Evolutionary conservation across 2,888 invertebrate species (phyloP), one percentile per base, ranked within the genome.

Genomic region (Craniophora ligustri): DNA sequence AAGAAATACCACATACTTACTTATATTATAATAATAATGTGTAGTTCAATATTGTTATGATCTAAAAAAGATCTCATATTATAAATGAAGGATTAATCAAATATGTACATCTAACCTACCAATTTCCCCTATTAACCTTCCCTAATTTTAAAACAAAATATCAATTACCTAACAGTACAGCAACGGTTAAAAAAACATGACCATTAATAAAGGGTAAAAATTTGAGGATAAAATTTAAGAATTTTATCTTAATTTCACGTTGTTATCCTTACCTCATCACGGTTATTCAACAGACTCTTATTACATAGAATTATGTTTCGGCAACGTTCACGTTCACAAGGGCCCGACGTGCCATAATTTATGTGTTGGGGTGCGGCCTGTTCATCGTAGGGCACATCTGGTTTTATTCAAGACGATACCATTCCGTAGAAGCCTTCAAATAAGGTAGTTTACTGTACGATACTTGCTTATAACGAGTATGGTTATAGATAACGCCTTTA

Each of bases 291-390:
- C 72, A 79, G 76, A 65, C 75, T 78, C 76, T 76, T 80, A 78
- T 80, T 76, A 72, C 63, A 58, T 73, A 63, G 71, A 82, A 80
- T 78, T 81, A 84, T 78, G 82, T 83, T 81, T 79, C 69, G 57
- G 61, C 59, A 78, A 76, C 75, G 70, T 82, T 82, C 77, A 78
- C 77, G 75, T 65, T 73, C 84, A 84, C 82, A 79, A 84, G 87
- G 87, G 85, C 76, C 74, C 77, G 83, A 83, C 84, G 80, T 70
- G 78, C 76, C 73, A 81, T 88, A 89, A 89, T 87, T 89, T 88
- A 87, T 83, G 79, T 82, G 79, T 59, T 77, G 71, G 79, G 74
- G 70, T 62, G 75, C 73, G 64, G 59, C 60, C 63, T 62, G 72
- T 64, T 72, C 72, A 76, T 75, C 76, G 76, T 72, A 61, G 74